Conservation (phyloP, 2,888 invertebrate genomes). For the Callyntrura sp. region DNA sequence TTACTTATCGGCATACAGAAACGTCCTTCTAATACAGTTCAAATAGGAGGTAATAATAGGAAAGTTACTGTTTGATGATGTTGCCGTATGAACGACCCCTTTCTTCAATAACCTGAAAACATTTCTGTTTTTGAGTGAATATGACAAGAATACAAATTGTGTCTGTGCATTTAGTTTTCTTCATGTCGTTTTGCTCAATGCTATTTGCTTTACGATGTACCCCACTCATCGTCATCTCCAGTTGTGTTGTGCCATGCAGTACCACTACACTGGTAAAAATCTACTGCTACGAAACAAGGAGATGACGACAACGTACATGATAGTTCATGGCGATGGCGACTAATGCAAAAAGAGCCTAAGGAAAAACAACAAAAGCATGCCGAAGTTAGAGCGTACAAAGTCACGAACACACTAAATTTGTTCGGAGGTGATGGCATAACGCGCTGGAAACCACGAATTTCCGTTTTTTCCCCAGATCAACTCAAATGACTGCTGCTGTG, state of each 20-base stretch:
- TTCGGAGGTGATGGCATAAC: slow-evolving; percentile 17
- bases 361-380: slow-evolving; percentile 36
- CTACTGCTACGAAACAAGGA: not conserved
- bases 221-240: slow-evolving; percentile 2
- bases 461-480: slow-evolving; percentile 44
- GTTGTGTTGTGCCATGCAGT: not conserved
- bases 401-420: slow-evolving; percentile 40
- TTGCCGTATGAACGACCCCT: not conserved
- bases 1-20: too few relatives aligned
- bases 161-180: not conserved
- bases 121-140: slow-evolving; percentile 27
- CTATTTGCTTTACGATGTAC: not conserved
- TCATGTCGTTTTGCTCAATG: not conserved
- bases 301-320: slow-evolving; percentile 5
- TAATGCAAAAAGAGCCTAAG: not conserved
- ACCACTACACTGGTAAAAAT: too few relatives aligned
- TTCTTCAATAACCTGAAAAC: slow-evolving; percentile 27
- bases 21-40: not conserved
- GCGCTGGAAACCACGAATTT: slow-evolving; percentile 24
- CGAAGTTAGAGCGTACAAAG: slow-evolving; percentile 5
- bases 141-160: slow-evolving; percentile 47
- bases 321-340: not conserved
- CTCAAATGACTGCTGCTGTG: slow-evolving; percentile 11
- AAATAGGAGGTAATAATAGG: too few relatives aligned
- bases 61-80: not conserved